Conservation (phyloP, 2,888 invertebrate species). For the Melieria picta region DNA sequence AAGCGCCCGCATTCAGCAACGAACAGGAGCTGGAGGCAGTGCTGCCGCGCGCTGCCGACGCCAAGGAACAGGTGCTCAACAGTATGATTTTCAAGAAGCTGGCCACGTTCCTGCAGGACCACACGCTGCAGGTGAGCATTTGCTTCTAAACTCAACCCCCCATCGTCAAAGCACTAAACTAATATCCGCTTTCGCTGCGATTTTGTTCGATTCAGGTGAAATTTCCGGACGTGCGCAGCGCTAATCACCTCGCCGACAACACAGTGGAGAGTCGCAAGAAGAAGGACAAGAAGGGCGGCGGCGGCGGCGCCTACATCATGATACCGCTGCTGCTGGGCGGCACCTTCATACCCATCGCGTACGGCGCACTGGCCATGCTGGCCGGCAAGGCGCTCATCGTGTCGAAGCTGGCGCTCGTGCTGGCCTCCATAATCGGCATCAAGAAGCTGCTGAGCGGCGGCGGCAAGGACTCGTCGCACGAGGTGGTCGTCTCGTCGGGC, state of each 20-base stretch:
- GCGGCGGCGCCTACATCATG: conserved; percentile 74
- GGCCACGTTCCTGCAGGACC: conserved; percentile 79
- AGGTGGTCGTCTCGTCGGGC: conserved; percentile 77
- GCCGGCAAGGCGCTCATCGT: conserved; percentile 89
- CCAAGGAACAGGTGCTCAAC: conserved; percentile 77
- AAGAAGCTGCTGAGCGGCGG: conserved; percentile 80
- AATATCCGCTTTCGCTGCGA: not conserved
- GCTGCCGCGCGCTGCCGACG: conserved; percentile 78
- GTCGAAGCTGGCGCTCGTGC: conserved; percentile 82
- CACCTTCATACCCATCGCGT: conserved; percentile 82
- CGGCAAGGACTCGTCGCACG: conserved; percentile 74
- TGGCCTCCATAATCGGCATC: conserved; percentile 85
- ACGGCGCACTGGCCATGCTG: conserved; percentile 82
- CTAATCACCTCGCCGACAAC: conserved; percentile 68
- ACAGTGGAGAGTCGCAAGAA: conserved; percentile 72
- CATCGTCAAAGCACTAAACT: not conserved
- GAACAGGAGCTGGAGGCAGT: conserved; percentile 77
- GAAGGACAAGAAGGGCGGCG: conserved; percentile 74
- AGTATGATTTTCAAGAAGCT: conserved; percentile 80
- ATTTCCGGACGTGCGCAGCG: conserved; percentile 75
- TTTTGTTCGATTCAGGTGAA: conserved; percentile 71
- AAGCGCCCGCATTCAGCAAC: conserved; percentile 50
- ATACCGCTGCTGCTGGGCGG: conserved; percentile 84
- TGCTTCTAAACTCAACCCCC: not conserved
- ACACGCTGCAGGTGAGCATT: conserved; percentile 77